phyloP scores from a whole-genome alignment of 2,797 vertebrate genomes.

The Oreochromis mossambicus region DNA sequence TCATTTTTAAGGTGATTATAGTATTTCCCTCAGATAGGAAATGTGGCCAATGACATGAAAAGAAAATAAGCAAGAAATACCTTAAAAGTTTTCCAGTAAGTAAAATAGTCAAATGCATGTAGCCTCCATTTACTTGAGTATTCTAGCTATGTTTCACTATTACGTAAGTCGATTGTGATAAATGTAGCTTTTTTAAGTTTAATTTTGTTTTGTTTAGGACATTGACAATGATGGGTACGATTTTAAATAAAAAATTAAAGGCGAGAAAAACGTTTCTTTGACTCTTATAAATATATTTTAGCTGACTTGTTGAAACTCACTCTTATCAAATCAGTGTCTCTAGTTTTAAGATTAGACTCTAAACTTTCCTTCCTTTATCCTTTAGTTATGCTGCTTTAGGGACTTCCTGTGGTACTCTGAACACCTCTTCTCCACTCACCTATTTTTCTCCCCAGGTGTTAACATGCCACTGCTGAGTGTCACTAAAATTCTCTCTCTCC shows the following conservation, averaged over 20 bases:
- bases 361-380: not conserved
- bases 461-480: not conserved
- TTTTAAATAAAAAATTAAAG: not conserved
- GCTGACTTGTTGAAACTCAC: not conserved
- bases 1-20: not conserved
- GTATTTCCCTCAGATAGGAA: not conserved
- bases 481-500: not conserved
- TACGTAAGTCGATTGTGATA: rapidly evolving
- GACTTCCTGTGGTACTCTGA: not conserved
- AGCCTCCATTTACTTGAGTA: not conserved
- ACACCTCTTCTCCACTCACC: not conserved
- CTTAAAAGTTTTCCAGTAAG: not conserved
- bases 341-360: not conserved
- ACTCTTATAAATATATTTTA: not conserved
- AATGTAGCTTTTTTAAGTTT: not conserved
- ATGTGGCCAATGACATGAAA: not conserved
- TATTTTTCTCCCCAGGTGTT: not conserved
- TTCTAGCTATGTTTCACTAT: not conserved
- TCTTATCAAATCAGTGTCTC: not conserved
- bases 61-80: not conserved
- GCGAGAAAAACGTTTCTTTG: not conserved
- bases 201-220: not conserved
- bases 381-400: not conserved
- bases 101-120: not conserved
- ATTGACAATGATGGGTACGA: not conserved